Percentiles rank a stretch among this genome's conserved stretches.
phyloP scores from a whole-genome alignment of 2,113 vertebrate species.

The Danionella cerebrum region DNA sequence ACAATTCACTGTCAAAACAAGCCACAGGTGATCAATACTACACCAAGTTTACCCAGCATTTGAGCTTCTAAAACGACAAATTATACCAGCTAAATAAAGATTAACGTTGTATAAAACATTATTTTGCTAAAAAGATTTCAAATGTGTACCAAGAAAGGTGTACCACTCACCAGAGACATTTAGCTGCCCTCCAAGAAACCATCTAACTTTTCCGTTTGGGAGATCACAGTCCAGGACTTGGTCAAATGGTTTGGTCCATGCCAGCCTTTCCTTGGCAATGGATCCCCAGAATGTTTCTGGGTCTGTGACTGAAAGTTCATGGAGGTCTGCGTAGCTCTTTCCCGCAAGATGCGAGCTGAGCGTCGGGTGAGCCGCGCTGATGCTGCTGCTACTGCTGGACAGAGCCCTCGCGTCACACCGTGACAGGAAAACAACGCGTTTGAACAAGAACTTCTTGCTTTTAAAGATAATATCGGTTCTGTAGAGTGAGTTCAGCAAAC shows the following conservation, averaged over 20 bases:
- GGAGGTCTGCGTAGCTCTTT: conserved; percentile 54
- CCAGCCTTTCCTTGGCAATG: conserved; percentile 62
- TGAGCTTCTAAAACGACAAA: no score
- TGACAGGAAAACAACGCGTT: neutral
- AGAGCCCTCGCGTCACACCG: neutral
- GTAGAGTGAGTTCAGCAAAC: neutral
- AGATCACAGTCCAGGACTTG: conserved; percentile 67
- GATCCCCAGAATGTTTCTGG: conserved; percentile 77
- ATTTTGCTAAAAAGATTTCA: no score
- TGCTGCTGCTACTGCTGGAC: neutral
- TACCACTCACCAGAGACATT: conserved; percentile 77
- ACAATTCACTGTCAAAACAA: conserved; percentile 76
- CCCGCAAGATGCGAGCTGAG: conserved; percentile 19
- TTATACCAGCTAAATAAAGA: no score
- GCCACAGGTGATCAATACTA: neutral
- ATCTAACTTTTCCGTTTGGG: conserved; percentile 57
- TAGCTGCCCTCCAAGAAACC: conserved; percentile 80
- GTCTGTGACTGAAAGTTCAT: conserved; percentile 62
- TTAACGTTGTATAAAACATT: no score
- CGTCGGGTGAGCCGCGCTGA: neutral
- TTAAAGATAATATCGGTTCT: neutral
- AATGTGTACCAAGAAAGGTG: neutral
- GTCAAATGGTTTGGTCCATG: conserved; percentile 70
- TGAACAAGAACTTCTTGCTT: neutral
- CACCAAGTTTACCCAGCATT: neutral